These are phyloP conservation scores for Protophormia terraenovae DNA, from an alignment of 2,888 invertebrate genomes.

Conservation along the genomic window DNA sequence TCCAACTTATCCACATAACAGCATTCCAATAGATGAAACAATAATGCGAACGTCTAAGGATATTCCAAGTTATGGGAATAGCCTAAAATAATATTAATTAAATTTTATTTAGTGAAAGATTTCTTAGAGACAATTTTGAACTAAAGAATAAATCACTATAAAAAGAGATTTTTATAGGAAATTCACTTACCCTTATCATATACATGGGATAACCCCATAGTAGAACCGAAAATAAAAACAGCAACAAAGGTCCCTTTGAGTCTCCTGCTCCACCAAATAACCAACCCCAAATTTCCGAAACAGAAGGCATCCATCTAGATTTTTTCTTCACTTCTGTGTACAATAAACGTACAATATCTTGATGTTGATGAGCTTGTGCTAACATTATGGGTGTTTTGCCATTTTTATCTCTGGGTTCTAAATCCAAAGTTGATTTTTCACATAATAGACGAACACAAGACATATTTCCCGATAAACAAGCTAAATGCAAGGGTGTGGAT, in stretches of 20 bases:
- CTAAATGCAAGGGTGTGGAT: constrained; percentile 94
- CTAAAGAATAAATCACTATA: neutral
- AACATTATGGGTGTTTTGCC: constrained; percentile 95
- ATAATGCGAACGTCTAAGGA: constrained; percentile 91
- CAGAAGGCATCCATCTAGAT: constrained; percentile 92
- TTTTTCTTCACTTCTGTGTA: constrained; percentile 91
- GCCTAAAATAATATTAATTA: constrained; percentile 83
- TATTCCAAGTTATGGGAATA: constrained; percentile 94
- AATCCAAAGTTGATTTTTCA: constrained; percentile 94
- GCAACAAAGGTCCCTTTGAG: constrained; percentile 92
- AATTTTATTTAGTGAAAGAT: too few species aligned
- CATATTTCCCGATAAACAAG: constrained; percentile 93
- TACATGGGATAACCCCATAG: constrained; percentile 98
- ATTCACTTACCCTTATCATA: constrained; percentile 87
- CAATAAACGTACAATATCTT: constrained; percentile 90
- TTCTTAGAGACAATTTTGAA: too few species aligned
- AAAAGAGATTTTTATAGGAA: neutral
- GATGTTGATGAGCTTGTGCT: constrained; percentile 93
- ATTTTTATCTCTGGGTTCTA: constrained; percentile 94
- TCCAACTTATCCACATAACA: constrained; percentile 96
- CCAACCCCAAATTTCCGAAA: constrained; percentile 93
- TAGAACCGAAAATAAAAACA: constrained; percentile 92
- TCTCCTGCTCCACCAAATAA: constrained; percentile 95
- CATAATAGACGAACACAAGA: constrained; percentile 93
- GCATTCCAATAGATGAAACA: constrained; percentile 95